A percentile compares a stretch with the other conserved stretches of the same genome.
Evolutionary conservation across 2,888 invertebrate genomes (phyloP).

Genomic region (Pyralis farinalis): DNA sequence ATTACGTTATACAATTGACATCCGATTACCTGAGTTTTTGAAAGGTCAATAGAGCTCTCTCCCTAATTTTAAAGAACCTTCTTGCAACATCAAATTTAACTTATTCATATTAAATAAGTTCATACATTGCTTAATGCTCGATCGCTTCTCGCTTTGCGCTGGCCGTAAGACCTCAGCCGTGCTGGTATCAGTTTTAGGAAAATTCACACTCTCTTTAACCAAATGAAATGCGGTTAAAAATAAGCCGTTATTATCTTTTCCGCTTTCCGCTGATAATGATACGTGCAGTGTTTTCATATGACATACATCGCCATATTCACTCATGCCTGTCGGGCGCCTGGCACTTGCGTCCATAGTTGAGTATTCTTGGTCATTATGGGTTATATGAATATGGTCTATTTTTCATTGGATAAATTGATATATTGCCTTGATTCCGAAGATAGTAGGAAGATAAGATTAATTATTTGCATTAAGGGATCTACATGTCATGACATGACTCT

Average conservation of each 20-base stretch:
- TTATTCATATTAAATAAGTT: too few species aligned
- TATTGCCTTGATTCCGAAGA: neutral
- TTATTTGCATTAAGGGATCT: too few species aligned
- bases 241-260: slow-evolving; percentile 15
- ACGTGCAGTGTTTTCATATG: slow-evolving; percentile 58
- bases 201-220: neutral
- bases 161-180: too few species aligned
- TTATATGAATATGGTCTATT: neutral
- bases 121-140: too few species aligned
- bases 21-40: too few species aligned
- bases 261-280: slow-evolving; percentile 25
- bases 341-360: slow-evolving; percentile 22
- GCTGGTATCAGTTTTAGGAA: neutral
- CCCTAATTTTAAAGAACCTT: too few species aligned
- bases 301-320: slow-evolving; percentile 70
- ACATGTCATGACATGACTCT: too few species aligned
- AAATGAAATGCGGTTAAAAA: slow-evolving; percentile 26
- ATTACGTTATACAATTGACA: too few species aligned
- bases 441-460: too few species aligned
- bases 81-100: too few species aligned
- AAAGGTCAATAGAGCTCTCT: too few species aligned
- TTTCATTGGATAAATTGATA: neutral
- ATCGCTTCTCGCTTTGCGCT: too few species aligned
- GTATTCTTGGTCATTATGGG: neutral
- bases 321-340: slow-evolving; percentile 46